Base-by-base conservation (phyloP, 2,113 vertebrate species). In the Melanerpes aurifrons region DNA sequence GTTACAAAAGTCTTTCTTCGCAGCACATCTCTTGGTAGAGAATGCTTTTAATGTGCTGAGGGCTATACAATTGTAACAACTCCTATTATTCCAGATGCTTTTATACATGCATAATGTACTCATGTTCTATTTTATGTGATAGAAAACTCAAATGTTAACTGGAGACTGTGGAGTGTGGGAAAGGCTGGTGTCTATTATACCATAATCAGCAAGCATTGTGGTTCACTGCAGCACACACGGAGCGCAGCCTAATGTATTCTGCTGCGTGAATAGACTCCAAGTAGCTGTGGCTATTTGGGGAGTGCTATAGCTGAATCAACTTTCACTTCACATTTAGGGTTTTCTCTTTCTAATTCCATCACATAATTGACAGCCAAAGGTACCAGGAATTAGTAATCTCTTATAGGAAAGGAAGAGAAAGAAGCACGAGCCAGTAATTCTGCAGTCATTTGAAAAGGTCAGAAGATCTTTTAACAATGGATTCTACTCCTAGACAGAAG, bases 281-380 rank as follows among this genome's bases (percentile, higher is more conserved):
- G 90, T 53, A 67, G 69, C 78, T 80, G 54, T 35, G 58, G 57
- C 56, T 90, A 37, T 92, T 85, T 87, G 66, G 1, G 1, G 79
- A 59, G 63, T 32, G 14, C 71, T 66, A 4, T 22, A 66, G 64
- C 72, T 83, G 58, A 58, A 32, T 32, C 79, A 76, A 76, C 79
- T 84, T 84, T 90, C 61, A 54, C 56, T 81, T 61, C 66, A 56
- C 70, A 92, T 43, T 76, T 68, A 76, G 66, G 40, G 28, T 10
- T 87, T 89, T 89, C 32, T 79, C 86, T 90, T 87, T 75, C 74
- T 76, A 87, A 84, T 87, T 81, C 59, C 16, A 35, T 63, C 70
- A 54, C 17, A 25, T 67, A 90, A 87, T 48, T 58, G 59, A 80
- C 43, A 59, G 73, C 40, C 71, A 90, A 94, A 90, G 28, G 74